Evolutionary conservation across 2,888 invertebrate genomes (phyloP).

Genomic region (Hesperia comma): DNA sequence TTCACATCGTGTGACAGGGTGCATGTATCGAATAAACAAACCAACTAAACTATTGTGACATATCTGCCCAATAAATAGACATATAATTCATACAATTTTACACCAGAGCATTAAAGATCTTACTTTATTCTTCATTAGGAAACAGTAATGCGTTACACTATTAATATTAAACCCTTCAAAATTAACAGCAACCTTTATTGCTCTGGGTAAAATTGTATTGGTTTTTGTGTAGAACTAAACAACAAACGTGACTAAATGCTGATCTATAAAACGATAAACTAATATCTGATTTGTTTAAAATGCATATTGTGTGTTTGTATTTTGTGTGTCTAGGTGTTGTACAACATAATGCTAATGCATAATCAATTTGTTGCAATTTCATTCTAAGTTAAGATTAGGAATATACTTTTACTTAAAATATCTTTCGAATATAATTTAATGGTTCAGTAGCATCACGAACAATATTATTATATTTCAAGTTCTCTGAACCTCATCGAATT

Average conservation of each 20-base stretch:
- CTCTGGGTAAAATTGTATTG: slow-evolving; percentile 47
- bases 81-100: slow-evolving; percentile 40
- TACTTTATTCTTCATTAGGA: background rate
- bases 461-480: background rate
- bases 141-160: background rate
- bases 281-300: slow-evolving; percentile 25
- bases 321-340: slow-evolving; percentile 43
- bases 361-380: slow-evolving; percentile 24
- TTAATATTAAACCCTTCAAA: background rate
- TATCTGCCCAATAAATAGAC: slow-evolving; percentile 42
- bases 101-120: slow-evolving; percentile 16
- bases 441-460: background rate
- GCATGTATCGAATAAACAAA: slow-evolving; percentile 75
- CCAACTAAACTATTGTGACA: slow-evolving; percentile 49
- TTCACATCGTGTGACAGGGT: slow-evolving; percentile 82
- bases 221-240: slow-evolving; percentile 36
- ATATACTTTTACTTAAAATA: background rate
- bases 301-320: slow-evolving; percentile 37
- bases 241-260: slow-evolving; percentile 26
- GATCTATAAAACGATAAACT: slow-evolving; percentile 21
- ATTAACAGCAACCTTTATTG: slow-evolving; percentile 40
- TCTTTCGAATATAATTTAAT: background rate
- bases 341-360: slow-evolving; percentile 27
- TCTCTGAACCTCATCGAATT: background rate
- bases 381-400: slow-evolving; percentile 17